Evolutionary conservation across 2,113 vertebrate genomes (phyloP), one percentile per base, ranked within the genome.

Genomic region (Mandrillus leucophaeus): DNA sequence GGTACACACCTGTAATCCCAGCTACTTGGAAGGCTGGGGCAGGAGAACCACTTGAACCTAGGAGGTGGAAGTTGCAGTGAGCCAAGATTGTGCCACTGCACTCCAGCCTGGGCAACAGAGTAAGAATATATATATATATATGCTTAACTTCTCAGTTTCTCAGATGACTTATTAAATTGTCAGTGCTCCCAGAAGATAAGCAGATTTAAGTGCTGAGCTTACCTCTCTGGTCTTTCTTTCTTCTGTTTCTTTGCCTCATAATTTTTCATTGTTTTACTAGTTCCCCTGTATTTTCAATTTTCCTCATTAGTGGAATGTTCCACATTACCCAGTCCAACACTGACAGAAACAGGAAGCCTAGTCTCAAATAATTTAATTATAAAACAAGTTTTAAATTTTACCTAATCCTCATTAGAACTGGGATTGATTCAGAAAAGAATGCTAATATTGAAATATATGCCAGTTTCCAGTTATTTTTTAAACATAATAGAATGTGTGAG

Each of bases 381-480:
- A 66, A 97, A 90, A 68, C 45, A 93, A 88, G 78, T 20, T 70
- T 86, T 87, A n/a, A 85, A 72, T 75, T 92, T 83, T 86, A 88
- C 20, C 35, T 93, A 40, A 48, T 78, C 30, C 25, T 76, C 79
- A 70, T 8, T 93, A 81, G 79, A 83, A 27, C 43, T 86, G 11
- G 64, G 97, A 88, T 57, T 88, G 50, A 92, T 64, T 92, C 25
- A 64, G 61, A 88, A 94, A 84, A 22, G 61, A 79, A 70, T 83
- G 50, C 32, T 61, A 59, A 55, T n/a, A 80, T 88, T n/a, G 30
- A 95, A 83, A 61, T 70, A 76, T 40, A n/a, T 89, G 11, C 13
- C 50, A 66, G 9, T 93, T 76, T 91, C 3, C 76, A 57, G 43
- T 81, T 79, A 81, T 13, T 92, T 93, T 95, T 93, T 8, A 88